Evolutionary conservation across 2,113 vertebrate genomes (phyloP).

Genomic region (Aegithalos caudatus): DNA sequence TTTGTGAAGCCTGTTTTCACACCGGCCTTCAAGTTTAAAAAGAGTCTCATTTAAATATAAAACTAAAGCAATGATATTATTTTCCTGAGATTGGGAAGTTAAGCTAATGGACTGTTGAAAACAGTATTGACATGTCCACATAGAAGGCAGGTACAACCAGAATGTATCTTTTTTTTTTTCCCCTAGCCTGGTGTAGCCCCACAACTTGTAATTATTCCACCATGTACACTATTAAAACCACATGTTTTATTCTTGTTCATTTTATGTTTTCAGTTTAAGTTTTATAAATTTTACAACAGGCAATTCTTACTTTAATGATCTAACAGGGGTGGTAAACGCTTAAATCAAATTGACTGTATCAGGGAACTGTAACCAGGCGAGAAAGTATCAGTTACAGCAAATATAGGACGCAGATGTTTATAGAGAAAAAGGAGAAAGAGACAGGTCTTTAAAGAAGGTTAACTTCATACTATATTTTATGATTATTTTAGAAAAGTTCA

Average conservation of each 20-base stretch:
- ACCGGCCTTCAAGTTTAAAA: not conserved
- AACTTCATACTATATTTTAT: not conserved
- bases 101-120: not conserved
- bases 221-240: not conserved
- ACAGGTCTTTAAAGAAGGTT: not conserved
- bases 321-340: slow-evolving; percentile 5
- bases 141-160: not conserved
- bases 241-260: not conserved
- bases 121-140: not conserved
- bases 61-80: not conserved
- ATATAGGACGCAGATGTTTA: slow-evolving; percentile 28
- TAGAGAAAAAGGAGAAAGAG: not conserved
- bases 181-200: not conserved
- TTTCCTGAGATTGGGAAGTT: not conserved
- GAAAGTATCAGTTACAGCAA: slow-evolving; percentile 44
- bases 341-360: slow-evolving; percentile 39
- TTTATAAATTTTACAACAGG: slow-evolving; percentile 38
- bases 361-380: not conserved
- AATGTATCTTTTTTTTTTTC: not conserved
- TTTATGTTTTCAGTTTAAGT: slow-evolving; percentile 30
- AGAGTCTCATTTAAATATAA: not conserved
- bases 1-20: not conserved
- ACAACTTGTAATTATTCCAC: slow-evolving; percentile 6
- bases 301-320: slow-evolving; percentile 5
- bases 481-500: not conserved